Evolutionary conservation across 2,113 vertebrate genomes (phyloP).

Genomic region (Turdus rufiventris): DNA sequence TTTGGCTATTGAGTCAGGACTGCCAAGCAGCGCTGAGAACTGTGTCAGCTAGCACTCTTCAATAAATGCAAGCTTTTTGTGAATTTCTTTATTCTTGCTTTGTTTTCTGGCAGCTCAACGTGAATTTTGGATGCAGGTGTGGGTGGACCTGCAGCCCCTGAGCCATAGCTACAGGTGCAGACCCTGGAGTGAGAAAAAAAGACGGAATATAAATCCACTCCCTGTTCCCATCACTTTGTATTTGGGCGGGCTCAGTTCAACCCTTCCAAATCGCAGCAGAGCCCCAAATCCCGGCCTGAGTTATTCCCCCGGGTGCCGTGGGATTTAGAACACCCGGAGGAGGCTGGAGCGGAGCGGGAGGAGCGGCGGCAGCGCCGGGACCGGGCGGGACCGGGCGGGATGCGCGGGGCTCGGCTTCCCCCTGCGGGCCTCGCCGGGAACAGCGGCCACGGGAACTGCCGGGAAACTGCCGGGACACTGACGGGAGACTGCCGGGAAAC

Average conservation of each 20-base stretch:
- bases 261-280: not conserved
- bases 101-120: not conserved
- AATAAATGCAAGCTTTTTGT: rapidly evolving
- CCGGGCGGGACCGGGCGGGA: not conserved
- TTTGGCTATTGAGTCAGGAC: not conserved
- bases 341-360: rapidly evolving
- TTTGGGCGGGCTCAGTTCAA: not conserved
- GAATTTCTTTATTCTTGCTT: not conserved
- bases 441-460: not conserved
- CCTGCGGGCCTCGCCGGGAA: not conserved
- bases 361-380: not conserved
- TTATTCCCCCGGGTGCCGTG: too few species aligned
- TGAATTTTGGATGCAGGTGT: not conserved
- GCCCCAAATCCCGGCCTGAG: too few species aligned
- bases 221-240: rapidly evolving
- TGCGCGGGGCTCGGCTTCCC: conserved; percentile 11
- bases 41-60: rapidly evolving
- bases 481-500: not conserved
- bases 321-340: too few species aligned
- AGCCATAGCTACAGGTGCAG: rapidly evolving
- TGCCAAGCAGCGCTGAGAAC: not conserved
- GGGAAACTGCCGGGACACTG: not conserved
- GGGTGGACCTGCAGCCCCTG: rapidly evolving
- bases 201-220: not conserved
- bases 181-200: rapidly evolving